Conservation (phyloP, 2,113 vertebrate genomes). For the Lepisosteus oculatus region DNA sequence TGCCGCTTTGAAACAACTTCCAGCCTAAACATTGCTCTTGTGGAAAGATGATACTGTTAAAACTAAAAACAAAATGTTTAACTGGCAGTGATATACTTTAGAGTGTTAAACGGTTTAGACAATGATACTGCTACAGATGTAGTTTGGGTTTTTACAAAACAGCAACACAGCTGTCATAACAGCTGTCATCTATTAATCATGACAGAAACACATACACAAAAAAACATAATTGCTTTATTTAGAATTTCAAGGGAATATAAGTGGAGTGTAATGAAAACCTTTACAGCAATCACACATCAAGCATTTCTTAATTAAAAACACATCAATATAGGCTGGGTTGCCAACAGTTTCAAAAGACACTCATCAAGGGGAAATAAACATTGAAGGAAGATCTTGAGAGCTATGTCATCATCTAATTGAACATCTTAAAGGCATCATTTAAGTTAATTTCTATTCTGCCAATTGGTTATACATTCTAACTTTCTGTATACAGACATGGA, state of each 20-base stretch:
- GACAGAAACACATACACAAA: neutral
- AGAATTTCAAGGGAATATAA: neutral
- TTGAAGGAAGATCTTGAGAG: neutral
- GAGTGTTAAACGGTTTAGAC: neutral
- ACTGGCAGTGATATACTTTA: neutral
- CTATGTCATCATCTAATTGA: neutral
- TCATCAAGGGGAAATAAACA: neutral
- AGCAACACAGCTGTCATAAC: neutral
- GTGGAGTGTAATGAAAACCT: neutral
- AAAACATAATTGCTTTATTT: conserved; percentile 5
- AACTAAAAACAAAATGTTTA: neutral
- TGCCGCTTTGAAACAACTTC: too few species aligned
- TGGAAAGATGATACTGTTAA: too few species aligned
- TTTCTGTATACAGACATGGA: too few species aligned
- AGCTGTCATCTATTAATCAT: conserved; percentile 1
- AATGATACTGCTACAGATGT: conserved; percentile 1
- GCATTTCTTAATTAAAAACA: neutral
- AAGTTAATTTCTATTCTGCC: neutral
- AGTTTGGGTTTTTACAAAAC: neutral
- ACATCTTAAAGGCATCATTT: neutral
- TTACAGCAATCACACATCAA: neutral
- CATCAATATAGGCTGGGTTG: neutral
- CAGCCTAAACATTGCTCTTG: too few species aligned
- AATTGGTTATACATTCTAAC: too few species aligned
- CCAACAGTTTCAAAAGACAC: neutral